phyloP scores from a whole-genome alignment of 2,113 vertebrate species.

The Colaptes auratus region DNA sequence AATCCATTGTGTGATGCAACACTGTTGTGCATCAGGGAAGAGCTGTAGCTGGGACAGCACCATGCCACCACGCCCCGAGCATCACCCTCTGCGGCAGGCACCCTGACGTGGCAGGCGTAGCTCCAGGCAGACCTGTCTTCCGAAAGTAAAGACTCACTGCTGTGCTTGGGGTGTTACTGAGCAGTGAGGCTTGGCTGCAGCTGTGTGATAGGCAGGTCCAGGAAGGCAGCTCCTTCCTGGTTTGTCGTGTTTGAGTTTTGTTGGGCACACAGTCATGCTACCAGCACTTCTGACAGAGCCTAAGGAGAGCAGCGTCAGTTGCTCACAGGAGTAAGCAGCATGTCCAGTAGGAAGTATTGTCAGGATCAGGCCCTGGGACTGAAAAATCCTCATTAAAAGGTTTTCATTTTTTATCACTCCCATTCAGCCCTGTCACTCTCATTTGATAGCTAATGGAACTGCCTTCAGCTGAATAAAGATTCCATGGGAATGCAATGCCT shows the following conservation, averaged over 20 bases:
- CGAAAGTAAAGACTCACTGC: neutral
- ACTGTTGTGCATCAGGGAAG: neutral
- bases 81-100: neutral
- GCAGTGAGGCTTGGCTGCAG: neutral
- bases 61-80: accelerated
- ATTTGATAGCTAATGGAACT: conserved; percentile 25
- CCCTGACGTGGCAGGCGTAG: neutral
- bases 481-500: conserved; percentile 10
- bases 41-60: neutral
- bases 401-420: conserved; percentile 52
- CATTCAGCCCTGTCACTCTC: conserved; percentile 20
- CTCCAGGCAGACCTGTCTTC: neutral
- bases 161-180: conserved; percentile 17
- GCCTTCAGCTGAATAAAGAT: conserved; percentile 48
- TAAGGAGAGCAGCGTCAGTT: neutral
- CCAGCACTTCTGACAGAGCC: neutral
- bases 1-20: neutral
- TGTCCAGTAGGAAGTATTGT: neutral
- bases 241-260: neutral
- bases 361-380: neutral
- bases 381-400: conserved; percentile 30
- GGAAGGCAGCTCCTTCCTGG: neutral
- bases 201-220: conserved; percentile 23
- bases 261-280: neutral
- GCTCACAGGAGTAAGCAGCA: neutral